Evolutionary conservation across 2,888 invertebrate species (phyloP), one percentile per base, ranked within the genome.

Genomic region (Lasioglossum oenotherae): DNA sequence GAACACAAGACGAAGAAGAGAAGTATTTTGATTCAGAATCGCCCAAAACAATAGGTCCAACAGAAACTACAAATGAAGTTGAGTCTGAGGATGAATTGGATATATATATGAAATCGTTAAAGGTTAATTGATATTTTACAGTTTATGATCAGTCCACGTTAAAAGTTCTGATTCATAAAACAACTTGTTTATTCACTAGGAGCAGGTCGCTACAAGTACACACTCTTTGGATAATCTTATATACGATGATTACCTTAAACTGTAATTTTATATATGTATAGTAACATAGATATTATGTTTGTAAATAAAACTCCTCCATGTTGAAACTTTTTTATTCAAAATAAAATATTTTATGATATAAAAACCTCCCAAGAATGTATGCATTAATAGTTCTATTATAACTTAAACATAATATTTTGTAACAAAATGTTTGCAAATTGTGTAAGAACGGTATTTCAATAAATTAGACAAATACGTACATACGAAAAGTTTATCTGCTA

Each of bases 21-120:
- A 97, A 97, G 93, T 99, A 99, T 95, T 99, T 99, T 96, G 98
- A 98, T 94, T 97, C 97, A 5, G 98, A 98, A 94, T 96, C 97
- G 44, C 97, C 97, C 88, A 97, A 97, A 88, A 96, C 96, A 69
- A 90, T 93, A 60, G 79, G 91, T 78, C 44, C 72, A 23, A 74
- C 16, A 27, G 89, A 91, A 67, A 90, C 91, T 60, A 86, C 91
- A 78, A 91, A 89, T 81, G 91, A 92, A 74, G 92, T 88, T 64
- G 92, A 94, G 81, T 92, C 92, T 73, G 96, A 95, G 89, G 98
- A 98, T 95, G 97, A 98, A 81, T 95, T 98, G 89, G 98, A 98
- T 95, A 95, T 96, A 89, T 98, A 97, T 94, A 98, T 98, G 98
- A 96, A 96, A 91, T 91, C 92, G 78, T 82, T 94, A 69, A 90